A percentile compares a stretch with the other conserved stretches of the same genome.
Conservation (phyloP, 2,797 vertebrate genomes). For the Cossypha caffra region DNA sequence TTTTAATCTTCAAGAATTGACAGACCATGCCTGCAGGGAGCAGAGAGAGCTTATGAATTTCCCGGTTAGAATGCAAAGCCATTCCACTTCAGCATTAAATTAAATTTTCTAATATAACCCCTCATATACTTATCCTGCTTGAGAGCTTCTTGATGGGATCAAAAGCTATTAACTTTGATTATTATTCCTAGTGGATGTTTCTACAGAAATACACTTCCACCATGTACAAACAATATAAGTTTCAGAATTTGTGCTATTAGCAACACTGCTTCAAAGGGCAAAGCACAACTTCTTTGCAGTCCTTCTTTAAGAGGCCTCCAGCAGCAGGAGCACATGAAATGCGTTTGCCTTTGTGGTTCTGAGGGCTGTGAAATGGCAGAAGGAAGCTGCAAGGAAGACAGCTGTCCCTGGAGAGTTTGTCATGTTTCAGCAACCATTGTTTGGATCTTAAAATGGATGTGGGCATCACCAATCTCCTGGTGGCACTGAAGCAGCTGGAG, state of each 20-base stretch:
- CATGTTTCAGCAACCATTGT: background rate
- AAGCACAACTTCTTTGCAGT: background rate
- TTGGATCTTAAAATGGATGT: background rate
- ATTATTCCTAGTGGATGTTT: background rate
- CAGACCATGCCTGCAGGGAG: background rate
- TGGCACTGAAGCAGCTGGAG: background rate
- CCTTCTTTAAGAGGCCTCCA: background rate
- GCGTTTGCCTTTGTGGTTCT: background rate
- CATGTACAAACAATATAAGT: background rate
- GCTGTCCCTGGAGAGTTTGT: background rate
- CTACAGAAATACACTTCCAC: background rate
- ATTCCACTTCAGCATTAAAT: background rate
- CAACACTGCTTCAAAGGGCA: background rate
- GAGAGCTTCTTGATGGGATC: background rate
- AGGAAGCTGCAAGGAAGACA: background rate
- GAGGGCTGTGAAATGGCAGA: background rate
- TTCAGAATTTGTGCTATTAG: background rate
- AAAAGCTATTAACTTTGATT: background rate
- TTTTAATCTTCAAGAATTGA: slow-evolving; percentile 15
- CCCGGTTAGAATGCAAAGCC: background rate
- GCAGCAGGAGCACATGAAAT: background rate
- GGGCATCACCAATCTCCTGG: background rate
- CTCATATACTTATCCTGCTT: background rate
- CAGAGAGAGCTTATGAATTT: background rate
- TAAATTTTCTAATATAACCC: slow-evolving; percentile 13